phyloP scores from a whole-genome alignment of 2,113 vertebrate species.

The Podarcis raffonei region DNA sequence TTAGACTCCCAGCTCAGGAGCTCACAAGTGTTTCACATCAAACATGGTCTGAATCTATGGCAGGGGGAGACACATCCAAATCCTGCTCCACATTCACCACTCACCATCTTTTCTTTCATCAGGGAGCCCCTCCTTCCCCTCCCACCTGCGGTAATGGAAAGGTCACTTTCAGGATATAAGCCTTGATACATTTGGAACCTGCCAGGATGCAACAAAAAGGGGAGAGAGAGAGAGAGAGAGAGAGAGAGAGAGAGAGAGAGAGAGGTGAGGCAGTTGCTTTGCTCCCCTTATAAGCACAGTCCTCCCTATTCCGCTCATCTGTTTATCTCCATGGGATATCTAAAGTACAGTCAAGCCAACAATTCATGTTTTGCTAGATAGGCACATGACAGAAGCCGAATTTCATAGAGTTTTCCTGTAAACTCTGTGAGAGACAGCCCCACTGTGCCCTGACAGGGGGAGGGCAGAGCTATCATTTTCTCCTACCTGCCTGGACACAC shows the following conservation, averaged over 20 bases:
- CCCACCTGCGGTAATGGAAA: fast-evolving
- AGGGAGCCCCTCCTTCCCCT: background rate
- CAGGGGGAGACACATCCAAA: background rate
- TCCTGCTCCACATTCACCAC: background rate
- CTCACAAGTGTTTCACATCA: background rate
- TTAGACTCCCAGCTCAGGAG: background rate
- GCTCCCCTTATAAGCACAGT: background rate
- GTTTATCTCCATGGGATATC: background rate
- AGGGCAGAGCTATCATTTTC: too few relatives aligned
- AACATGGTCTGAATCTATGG: background rate
- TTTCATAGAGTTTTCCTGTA: too few relatives aligned
- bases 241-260: fast-evolving
- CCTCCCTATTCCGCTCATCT: background rate
- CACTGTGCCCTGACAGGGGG: too few relatives aligned
- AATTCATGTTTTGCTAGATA: too few relatives aligned
- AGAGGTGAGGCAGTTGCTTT: background rate
- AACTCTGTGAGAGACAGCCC: too few relatives aligned
- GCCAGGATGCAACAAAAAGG: background rate
- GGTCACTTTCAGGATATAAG: constrained; percentile 34
- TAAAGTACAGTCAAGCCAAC: too few relatives aligned
- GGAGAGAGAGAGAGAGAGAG: fast-evolving
- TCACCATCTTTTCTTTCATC: constrained; percentile 26
- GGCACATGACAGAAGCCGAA: too few relatives aligned
- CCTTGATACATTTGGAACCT: constrained; percentile 71
- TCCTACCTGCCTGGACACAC: too few relatives aligned